These are phyloP conservation scores for Siniperca undulata DNA, from an alignment of 2,797 vertebrate species.

Conservation along the genomic window DNA sequence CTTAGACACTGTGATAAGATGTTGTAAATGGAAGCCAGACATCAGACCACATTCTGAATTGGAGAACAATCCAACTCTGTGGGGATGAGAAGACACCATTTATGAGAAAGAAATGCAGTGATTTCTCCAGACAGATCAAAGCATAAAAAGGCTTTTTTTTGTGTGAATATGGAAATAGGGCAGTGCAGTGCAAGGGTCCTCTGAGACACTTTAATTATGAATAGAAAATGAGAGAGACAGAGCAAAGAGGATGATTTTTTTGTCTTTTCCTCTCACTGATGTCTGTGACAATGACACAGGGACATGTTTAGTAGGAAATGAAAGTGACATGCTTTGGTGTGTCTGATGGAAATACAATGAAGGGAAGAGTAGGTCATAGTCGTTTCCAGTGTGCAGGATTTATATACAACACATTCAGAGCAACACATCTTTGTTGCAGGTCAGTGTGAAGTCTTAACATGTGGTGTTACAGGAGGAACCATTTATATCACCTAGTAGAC, in stretches of 20 bases:
- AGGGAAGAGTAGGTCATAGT: neutral
- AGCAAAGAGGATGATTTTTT: conserved; percentile 44
- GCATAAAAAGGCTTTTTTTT: conserved; percentile 67
- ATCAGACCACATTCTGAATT: conserved; percentile 37
- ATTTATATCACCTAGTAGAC: neutral
- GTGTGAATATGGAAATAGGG: conserved; percentile 79
- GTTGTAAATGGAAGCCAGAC: conserved; percentile 36
- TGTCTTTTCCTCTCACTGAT: conserved; percentile 44
- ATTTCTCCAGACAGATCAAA: conserved; percentile 74
- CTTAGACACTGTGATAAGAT: neutral
- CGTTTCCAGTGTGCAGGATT: conserved; percentile 7
- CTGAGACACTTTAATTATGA: conserved; percentile 84
- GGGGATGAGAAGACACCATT: conserved; percentile 67
- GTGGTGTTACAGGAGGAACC: neutral
- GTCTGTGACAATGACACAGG: conserved; percentile 62
- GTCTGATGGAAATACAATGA: conserved; percentile 38
- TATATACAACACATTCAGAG: neutral
- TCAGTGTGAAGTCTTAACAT: conserved; percentile 9
- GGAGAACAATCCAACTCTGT: conserved; percentile 50
- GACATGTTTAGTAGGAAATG: conserved; percentile 49
- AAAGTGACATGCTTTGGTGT: conserved; percentile 43
- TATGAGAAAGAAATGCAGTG: conserved; percentile 62
- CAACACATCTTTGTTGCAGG: neutral
- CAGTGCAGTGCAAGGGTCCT: conserved; percentile 75
- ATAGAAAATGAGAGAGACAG: conserved; percentile 74